These are phyloP conservation scores for Boulengeromyrus knoepffleri DNA, from an alignment of 2,113 vertebrate species.

Conservation along the genomic window DNA sequence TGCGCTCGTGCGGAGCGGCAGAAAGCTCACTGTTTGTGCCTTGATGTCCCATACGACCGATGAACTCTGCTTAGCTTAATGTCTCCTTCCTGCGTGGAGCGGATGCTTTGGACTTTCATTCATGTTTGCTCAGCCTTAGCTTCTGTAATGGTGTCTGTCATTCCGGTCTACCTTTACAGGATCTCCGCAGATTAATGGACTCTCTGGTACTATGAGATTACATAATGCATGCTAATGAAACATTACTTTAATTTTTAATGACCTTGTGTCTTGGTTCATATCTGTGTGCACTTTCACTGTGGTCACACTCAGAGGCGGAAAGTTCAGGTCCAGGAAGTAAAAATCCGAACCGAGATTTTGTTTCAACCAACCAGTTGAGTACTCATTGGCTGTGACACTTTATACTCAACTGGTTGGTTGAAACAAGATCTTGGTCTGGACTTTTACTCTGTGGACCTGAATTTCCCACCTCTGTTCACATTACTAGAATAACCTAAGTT, in stretches of 20 bases:
- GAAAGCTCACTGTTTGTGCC: not conserved
- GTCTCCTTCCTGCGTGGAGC: not conserved
- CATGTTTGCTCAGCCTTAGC: not conserved
- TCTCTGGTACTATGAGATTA: not conserved
- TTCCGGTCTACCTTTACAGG: not conserved
- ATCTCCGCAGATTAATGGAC: not conserved
- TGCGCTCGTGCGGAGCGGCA: not conserved
- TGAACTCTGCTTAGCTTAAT: not conserved
- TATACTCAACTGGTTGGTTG: not conserved
- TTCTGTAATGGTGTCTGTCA: not conserved
- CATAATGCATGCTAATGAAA: conserved; percentile 16
- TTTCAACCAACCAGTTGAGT: not conserved
- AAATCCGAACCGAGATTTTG: not conserved
- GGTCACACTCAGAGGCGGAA: not conserved
- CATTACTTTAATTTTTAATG: conserved; percentile 16
- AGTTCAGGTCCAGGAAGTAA: not conserved
- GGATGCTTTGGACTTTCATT: not conserved
- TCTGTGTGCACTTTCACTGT: not conserved
- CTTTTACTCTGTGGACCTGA: not conserved
- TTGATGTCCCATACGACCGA: not conserved
- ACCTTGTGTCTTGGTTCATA: not conserved
- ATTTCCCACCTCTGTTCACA: not conserved
- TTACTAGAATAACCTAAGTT: not conserved
- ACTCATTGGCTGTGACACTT: not conserved
- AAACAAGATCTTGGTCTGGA: not conserved